Evolutionary conservation across 2,797 vertebrate genomes (phyloP).

Genomic region (Enteromius unitaeniatus): DNA sequence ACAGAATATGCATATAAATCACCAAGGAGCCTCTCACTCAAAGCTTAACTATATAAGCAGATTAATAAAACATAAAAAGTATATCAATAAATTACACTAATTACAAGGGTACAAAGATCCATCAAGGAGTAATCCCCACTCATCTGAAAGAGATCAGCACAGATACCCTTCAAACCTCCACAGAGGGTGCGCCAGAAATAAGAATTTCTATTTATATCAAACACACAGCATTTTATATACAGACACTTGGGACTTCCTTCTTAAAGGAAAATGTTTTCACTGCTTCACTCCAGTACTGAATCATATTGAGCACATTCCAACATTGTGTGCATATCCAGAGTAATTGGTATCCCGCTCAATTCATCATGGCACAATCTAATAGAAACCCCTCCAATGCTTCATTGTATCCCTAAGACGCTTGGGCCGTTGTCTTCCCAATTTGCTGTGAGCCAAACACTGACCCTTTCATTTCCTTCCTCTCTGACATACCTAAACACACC

Average conservation of each 20-base stretch:
- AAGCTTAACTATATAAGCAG: slow-evolving; percentile 46
- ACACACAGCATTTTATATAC: slow-evolving; percentile 81
- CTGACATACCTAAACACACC: not conserved
- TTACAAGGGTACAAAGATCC: slow-evolving; percentile 61
- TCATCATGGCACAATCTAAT: not conserved
- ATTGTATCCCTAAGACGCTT: not conserved
- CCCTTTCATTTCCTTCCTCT: not conserved
- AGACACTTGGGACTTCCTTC: slow-evolving; percentile 74
- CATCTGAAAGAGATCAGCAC: slow-evolving; percentile 67
- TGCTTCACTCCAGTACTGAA: slow-evolving; percentile 68
- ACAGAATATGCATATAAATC: slow-evolving; percentile 10
- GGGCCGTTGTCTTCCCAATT: not conserved
- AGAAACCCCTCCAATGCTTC: not conserved
- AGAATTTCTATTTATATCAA: slow-evolving; percentile 73
- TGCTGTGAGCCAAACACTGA: not conserved
- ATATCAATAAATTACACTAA: slow-evolving; percentile 71
- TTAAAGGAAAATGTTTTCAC: slow-evolving; percentile 72
- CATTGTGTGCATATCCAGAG: not conserved
- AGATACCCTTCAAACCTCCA: slow-evolving; percentile 69
- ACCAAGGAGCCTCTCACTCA: not conserved
- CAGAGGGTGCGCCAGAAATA: slow-evolving; percentile 71
- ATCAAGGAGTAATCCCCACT: slow-evolving; percentile 62
- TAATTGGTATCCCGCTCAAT: not conserved
- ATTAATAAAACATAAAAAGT: slow-evolving; percentile 56
- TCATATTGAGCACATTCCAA: slow-evolving; percentile 49